Base-by-base conservation (phyloP, 2,888 invertebrate genomes). In the Ischnura elegans region DNA sequence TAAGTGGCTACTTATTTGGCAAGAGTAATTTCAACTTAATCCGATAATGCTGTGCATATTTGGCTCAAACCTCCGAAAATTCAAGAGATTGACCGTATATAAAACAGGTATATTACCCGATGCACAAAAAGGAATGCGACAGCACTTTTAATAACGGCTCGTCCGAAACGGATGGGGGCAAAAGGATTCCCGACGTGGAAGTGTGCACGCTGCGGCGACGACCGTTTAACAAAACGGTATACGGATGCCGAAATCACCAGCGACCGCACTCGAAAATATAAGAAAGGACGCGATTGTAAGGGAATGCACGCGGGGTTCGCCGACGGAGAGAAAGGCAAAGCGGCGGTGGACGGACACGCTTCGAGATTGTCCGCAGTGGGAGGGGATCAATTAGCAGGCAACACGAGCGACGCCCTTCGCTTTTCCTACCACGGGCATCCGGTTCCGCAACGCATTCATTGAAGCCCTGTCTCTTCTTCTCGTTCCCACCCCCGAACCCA, bases 381-480 rank as follows among this genome's bases (percentile, higher is more conserved):
- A 76, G 76, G 76, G 13, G 76, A 76, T 76, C 76, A 76, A 76
- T 76, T 76, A 76, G 76, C 76, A 76, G 76, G 76, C 76, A 76
- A 36, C 76, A 61, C 61, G 61, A 61, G 21, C 61, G 76, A 76
- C 76, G 76, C 76, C 76, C 76, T 76, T 76, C 76, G 76, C 76
- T 76, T 76, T 36, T 36, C 29, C 10, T n/a, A 25, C n/a, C 61
- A n/a, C n/a, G n/a, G n/a, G 36, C 76, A 76, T 76, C 76, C 76
- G 76, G 76, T 76, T 76, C 76, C 76, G 76, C 76, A 76, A 76
- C 36, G 76, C 76, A 29, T 76, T 29, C 36, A 36, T 36, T 76
- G 61, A 25, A n/a, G 61, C 61, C 61, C 21, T n/a, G n/a, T n/a
- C n/a, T n/a, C n/a, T n/a, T n/a, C 51, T 51, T 19, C 51, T 51